A percentile compares a stretch with the other conserved stretches of the same genome.
phyloP scores from a whole-genome alignment of 2,113 vertebrate genomes.

The Aix galericulata region DNA sequence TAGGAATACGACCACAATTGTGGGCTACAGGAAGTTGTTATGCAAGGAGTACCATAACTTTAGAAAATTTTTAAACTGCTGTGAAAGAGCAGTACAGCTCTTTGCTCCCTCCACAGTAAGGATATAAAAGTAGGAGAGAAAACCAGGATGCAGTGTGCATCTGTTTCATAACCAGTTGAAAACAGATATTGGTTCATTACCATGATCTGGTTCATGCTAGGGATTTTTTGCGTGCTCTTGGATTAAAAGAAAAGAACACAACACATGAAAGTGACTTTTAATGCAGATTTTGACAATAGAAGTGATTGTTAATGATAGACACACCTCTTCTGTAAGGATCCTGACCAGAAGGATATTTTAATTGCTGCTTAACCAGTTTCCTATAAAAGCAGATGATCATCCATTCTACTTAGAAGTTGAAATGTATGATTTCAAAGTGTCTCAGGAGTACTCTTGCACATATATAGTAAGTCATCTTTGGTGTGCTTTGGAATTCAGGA shows the following conservation, averaged over 20 bases:
- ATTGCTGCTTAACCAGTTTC: slow-evolving; percentile 17
- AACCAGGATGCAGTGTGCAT: neutral
- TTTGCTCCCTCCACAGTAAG: neutral
- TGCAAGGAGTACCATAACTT: neutral
- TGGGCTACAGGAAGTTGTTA: neutral
- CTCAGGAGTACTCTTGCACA: slow-evolving; percentile 11
- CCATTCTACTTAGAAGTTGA: neutral
- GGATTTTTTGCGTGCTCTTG: neutral
- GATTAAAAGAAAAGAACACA: neutral
- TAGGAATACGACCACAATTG: no score
- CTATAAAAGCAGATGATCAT: neutral
- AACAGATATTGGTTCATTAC: neutral
- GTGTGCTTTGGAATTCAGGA: slow-evolving; percentile 46
- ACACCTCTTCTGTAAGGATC: neutral
- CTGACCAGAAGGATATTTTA: neutral
- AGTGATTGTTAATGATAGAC: neutral
- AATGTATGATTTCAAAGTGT: neutral
- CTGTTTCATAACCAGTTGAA: neutral
- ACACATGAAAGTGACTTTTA: neutral
- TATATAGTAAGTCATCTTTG: neutral
- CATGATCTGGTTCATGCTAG: neutral
- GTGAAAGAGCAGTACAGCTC: neutral
- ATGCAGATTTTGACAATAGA: neutral
- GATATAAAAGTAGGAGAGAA: neutral
- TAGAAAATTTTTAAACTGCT: neutral